Conservation (phyloP, 2,888 invertebrate genomes). For the Nephrotoma appendiculata region DNA sequence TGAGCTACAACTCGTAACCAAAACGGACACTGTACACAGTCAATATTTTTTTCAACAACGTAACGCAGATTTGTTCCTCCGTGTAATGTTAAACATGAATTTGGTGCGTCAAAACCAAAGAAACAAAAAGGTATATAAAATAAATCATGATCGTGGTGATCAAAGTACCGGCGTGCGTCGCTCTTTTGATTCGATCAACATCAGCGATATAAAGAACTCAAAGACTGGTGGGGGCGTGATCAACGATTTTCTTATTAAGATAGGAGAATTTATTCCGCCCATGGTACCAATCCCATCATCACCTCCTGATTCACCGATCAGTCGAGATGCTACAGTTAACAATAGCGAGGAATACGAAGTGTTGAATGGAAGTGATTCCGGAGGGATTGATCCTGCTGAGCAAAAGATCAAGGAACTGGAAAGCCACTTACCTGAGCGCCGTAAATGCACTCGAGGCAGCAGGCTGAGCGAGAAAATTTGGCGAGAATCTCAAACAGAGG, state of each 20-base stretch:
- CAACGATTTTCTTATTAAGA: constrained; percentile 26
- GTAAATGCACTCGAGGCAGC: constrained; percentile 20
- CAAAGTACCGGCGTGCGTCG: constrained; percentile 33
- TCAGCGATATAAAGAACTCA: constrained; percentile 35
- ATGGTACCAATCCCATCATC: constrained; percentile 19
- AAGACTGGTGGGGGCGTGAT: constrained; percentile 28
- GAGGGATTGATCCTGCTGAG: constrained; percentile 19
- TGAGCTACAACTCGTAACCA: constrained; percentile 48
- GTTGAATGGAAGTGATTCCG: constrained; percentile 18
- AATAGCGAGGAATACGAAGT: constrained; percentile 24
- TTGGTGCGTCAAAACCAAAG: constrained; percentile 34
- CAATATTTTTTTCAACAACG: constrained; percentile 80
- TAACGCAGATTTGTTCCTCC: constrained; percentile 53
- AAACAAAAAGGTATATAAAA: constrained; percentile 55
- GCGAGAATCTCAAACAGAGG: constrained; percentile 61
- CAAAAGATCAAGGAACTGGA: constrained; percentile 34
- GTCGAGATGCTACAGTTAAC: neutral
- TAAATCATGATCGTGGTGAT: constrained; percentile 22
- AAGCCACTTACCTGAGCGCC: constrained; percentile 7
- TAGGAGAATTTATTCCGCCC: constrained; percentile 27
- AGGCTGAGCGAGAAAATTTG: constrained; percentile 68
- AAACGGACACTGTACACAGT: constrained; percentile 36
- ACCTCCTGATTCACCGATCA: constrained; percentile 7
- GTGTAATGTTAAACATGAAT: constrained; percentile 24
- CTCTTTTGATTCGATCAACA: constrained; percentile 76